Conservation (phyloP, 2,797 vertebrate genomes). For the Limnodromus scolopaceus region DNA sequence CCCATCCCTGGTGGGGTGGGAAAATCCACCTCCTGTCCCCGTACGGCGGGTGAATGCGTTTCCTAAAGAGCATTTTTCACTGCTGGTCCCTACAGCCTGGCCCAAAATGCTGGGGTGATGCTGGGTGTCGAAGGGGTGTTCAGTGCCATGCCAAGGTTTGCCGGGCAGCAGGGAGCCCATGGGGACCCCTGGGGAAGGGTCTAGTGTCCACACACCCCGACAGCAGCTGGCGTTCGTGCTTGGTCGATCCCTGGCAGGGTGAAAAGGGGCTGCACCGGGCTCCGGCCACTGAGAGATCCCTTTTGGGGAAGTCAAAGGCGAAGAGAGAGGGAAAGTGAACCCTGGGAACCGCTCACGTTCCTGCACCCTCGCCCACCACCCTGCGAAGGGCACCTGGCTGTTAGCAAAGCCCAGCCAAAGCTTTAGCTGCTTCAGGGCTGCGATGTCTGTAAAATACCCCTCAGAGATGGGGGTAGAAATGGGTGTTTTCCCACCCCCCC, state of each 20-base stretch:
- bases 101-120: fast-evolving
- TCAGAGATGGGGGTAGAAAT: fast-evolving
- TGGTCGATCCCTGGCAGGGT: fast-evolving
- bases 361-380: fast-evolving
- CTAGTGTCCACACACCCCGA: fast-evolving
- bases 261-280: not conserved
- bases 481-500: too few species aligned
- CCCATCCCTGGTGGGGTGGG: fast-evolving
- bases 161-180: not conserved
- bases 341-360: fast-evolving
- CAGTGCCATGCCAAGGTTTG: not conserved
- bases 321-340: not conserved
- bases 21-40: fast-evolving
- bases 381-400: fast-evolving
- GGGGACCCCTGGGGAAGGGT: not conserved
- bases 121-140: fast-evolving
- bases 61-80: fast-evolving
- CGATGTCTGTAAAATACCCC: not conserved
- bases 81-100: fast-evolving
- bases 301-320: not conserved
- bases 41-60: fast-evolving
- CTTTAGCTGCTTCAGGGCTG: not conserved
- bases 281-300: not conserved
- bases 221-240: fast-evolving
- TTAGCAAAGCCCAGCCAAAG: not conserved